Base-by-base conservation (phyloP, 2,113 vertebrate species). In the Pelecanoides urinatrix region DNA sequence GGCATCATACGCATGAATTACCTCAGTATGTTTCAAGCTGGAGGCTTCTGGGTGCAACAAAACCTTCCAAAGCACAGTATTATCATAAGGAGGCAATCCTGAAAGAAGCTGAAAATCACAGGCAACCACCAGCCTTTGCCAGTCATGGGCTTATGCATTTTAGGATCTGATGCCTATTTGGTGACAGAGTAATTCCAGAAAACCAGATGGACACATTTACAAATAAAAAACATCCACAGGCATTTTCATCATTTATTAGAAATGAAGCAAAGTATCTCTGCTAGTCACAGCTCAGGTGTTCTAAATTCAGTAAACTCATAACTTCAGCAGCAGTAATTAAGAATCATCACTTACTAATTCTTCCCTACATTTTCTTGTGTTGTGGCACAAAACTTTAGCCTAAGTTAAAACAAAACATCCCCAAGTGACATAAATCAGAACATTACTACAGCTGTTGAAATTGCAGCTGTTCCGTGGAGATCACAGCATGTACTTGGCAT, bases 401-500 rank as follows among this genome's bases (percentile, higher is more conserved):
- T 32, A 63, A 53, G n/a, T 62, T 73, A 83, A 79, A 95, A 65
- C 40, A 96, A 95, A 77, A 42, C 38, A 63, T 56, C 68, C 52
- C 29, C 73, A 89, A 95, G 32, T 45, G 77, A 82, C 52, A 58
- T 38, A 73, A 86, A 88, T 52, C 45, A 42, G 71, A 73, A 23
- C 38, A 56, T 92, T 44, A 23, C 59, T 84, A 49, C 76, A 94
- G 94, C 88, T 96, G 81, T 59, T 83, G 85, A 88, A 90, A 88
- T 8, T 86, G 67, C 95, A 96, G 95, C 92, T 95, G 90, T 65
- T 90, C 30, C 61, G 32, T 11, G 9, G 75, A 44, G 67, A 62
- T 72, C 18, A 91, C 86, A 85, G 40, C 42, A 53, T 44, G 84
- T 90, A 84, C 92, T 96, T 59, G 79, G 92, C 53, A 88, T 71